Evolutionary conservation across 2,113 vertebrate species (phyloP), one percentile per base, ranked within the genome.

Genomic region (Larimichthys crocea): DNA sequence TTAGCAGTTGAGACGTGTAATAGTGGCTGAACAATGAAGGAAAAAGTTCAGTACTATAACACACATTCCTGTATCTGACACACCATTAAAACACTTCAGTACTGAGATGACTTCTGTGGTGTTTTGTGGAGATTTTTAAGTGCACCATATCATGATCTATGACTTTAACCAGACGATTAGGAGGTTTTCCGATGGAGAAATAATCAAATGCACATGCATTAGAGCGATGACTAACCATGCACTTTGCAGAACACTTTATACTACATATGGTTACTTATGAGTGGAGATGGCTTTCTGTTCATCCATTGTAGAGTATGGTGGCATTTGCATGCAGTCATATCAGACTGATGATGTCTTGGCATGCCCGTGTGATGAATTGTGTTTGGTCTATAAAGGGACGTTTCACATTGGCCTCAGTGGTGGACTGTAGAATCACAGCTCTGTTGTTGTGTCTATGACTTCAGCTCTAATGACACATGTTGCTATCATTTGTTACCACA

Each of bases 391-490:
- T 73, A 74, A 2, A 15, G 15, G 60, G 60, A 70, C 10, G 1
- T 78, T 83, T 80, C 74, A 69, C 57, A 69, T 1, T 7, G 31
- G 72, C 72, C 64, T 8, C 57, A 40, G 31, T 60, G 69, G 83
- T 56, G 84, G 56, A 29, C 73, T 55, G 24, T 35, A 46, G 76
- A 29, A 72, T 83, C 71, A 15, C 72, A 60, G 76, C 65, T 74
- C 64, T 72, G 68, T 77, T 92, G 92, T 92, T 93, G 87, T 92
- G 92, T 92, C 91, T 92, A 82, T 67, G 76, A 64, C 40, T 42
- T 69, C 24, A 64, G 49, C 85, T 73, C 67, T 46, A 56, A 62
- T 69, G 59, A 55, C 84, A 80, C 75, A 82, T 59, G 78, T 67
- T 73, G 61, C 69, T 31, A 8, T 89, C 31, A 60, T 69, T 79